Conservation (phyloP, 2,797 vertebrate species). For the Sarcoramphus papa region DNA sequence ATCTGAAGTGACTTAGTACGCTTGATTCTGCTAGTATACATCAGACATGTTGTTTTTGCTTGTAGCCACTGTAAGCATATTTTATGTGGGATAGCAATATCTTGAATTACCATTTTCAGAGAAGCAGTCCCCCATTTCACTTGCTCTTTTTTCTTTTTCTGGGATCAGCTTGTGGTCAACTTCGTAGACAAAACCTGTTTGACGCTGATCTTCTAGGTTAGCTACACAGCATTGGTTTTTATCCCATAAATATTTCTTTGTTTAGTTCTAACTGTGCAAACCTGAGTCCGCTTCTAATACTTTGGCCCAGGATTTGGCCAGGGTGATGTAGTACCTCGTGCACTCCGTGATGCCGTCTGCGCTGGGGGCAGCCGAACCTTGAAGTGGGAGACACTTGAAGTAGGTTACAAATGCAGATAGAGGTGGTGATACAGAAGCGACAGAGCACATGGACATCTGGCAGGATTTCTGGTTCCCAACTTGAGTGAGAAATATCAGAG, state of each 20-base stretch:
- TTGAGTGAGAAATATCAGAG: background rate
- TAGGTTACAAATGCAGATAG: background rate
- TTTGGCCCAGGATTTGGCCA: background rate
- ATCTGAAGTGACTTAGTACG: background rate
- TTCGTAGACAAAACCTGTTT: background rate
- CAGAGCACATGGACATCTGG: background rate
- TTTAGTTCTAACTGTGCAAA: background rate
- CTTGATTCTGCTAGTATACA: background rate
- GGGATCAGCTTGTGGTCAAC: background rate
- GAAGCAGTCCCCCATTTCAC: background rate
- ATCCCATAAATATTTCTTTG: background rate
- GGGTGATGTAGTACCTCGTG: fast-evolving
- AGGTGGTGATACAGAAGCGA: background rate
- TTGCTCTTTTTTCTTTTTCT: background rate
- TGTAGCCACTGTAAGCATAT: background rate
- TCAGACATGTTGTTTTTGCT: background rate
- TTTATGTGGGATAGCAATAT: background rate
- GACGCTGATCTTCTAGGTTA: background rate
- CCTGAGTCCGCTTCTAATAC: background rate
- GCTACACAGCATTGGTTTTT: background rate
- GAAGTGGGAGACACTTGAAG: background rate
- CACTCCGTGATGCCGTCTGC: fast-evolving
- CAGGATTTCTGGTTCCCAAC: background rate
- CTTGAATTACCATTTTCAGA: background rate
- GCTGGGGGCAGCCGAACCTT: background rate